Evolutionary conservation across 2,888 invertebrate genomes (phyloP).

Genomic region (Syrphus vitripennis): DNA sequence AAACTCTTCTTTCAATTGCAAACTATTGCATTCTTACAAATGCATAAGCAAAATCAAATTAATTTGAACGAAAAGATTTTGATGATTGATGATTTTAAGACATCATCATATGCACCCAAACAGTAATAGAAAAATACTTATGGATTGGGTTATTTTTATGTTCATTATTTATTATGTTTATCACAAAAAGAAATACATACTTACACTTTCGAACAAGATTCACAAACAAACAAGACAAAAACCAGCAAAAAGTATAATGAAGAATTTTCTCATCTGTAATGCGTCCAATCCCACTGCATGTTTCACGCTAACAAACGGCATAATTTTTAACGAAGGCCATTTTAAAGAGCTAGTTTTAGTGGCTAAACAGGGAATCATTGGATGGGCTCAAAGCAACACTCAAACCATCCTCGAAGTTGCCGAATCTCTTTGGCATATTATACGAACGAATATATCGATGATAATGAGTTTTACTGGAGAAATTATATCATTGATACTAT

Average conservation of each 20-base stretch:
- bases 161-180: not conserved
- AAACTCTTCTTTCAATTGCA: no score
- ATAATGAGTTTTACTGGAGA: constrained; percentile 92
- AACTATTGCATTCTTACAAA: no score
- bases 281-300: constrained; percentile 73
- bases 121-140: no score
- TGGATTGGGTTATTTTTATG: no score
- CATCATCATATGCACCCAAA: no score
- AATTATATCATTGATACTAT: constrained; percentile 92
- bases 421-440: constrained; percentile 92
- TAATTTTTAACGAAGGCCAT: constrained; percentile 80
- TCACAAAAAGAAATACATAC: not conserved
- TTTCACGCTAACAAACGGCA: constrained; percentile 78
- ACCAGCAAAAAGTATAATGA: constrained; percentile 24
- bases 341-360: constrained; percentile 82
- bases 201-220: constrained; percentile 5
- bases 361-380: constrained; percentile 85
- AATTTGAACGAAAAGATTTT: no score
- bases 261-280: constrained; percentile 60
- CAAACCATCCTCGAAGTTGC: constrained; percentile 93
- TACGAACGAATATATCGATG: constrained; percentile 95
- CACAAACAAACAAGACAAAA: constrained; percentile 14
- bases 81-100: no score
- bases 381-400: constrained; percentile 94
- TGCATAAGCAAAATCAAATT: no score